Conservation (phyloP, 2,113 vertebrate genomes). For the Protobothrops flavoviridis region DNA sequence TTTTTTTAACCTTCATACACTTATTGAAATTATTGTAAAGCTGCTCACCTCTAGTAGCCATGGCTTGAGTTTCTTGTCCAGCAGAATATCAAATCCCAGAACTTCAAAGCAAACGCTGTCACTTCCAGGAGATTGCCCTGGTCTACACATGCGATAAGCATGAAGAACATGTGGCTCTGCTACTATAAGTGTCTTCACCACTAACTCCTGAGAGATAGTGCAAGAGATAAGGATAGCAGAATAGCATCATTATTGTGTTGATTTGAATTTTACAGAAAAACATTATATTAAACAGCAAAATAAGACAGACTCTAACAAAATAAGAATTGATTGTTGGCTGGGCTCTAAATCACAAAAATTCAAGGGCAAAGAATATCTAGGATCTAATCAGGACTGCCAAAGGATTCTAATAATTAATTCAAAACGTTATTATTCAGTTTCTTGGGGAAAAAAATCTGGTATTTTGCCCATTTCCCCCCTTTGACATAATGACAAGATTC, state of each 20-base stretch:
- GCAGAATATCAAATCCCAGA: conserved; percentile 94
- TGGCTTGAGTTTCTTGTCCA: conserved; percentile 96
- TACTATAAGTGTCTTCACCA: conserved; percentile 96
- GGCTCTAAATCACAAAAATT: not conserved
- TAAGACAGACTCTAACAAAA: not conserved
- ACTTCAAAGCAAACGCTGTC: conserved; percentile 98
- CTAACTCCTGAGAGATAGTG: conserved; percentile 80
- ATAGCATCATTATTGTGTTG: not conserved
- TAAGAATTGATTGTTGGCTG: not conserved
- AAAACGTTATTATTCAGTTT: not conserved
- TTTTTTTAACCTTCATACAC: not conserved
- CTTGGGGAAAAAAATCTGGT: too few relatives aligned
- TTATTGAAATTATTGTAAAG: conserved; percentile 10
- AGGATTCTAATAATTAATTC: not conserved
- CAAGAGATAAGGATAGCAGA: conserved; percentile 34
- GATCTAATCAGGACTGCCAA: not conserved
- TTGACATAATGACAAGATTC: not conserved
- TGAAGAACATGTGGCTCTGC: conserved; percentile 95
- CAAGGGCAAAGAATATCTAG: not conserved
- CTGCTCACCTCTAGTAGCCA: conserved; percentile 93
- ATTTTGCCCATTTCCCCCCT: not conserved
- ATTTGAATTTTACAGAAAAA: not conserved
- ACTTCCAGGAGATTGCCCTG: conserved; percentile 92
- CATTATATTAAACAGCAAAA: not conserved
- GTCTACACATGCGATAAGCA: conserved; percentile 97